These are phyloP conservation scores for Microplitis deprimator DNA, from an alignment of 2,888 invertebrate species.

Conservation along the genomic window DNA sequence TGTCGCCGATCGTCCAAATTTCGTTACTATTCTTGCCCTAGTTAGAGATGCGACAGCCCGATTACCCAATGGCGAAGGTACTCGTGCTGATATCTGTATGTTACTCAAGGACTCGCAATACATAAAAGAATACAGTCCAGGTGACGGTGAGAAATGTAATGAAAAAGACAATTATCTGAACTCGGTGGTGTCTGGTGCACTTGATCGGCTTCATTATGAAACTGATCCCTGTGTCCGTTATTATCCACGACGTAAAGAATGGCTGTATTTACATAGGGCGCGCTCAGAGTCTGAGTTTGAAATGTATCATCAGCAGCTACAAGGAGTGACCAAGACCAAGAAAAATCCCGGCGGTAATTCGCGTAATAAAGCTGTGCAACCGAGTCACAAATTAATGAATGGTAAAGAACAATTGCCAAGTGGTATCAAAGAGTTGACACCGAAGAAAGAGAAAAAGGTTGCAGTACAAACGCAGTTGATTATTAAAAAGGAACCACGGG, in stretches of 20 bases:
- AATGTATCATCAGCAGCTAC: constrained; percentile 79
- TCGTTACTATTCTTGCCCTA: constrained; percentile 90
- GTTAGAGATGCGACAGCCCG: constrained; percentile 95
- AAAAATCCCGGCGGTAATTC: constrained; percentile 70
- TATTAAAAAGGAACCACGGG: constrained; percentile 51
- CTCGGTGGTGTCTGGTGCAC: constrained; percentile 89
- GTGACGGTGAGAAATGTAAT: constrained; percentile 52
- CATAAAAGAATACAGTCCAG: constrained; percentile 71
- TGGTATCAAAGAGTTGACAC: constrained; percentile 69
- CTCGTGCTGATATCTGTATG: constrained; percentile 91
- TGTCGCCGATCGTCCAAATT: constrained; percentile 87
- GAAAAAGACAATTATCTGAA: constrained; percentile 79
- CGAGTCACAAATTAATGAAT: constrained; percentile 64
- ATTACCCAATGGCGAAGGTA: constrained; percentile 95
- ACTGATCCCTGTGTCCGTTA: constrained; percentile 95
- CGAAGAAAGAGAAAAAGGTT: constrained; percentile 64
- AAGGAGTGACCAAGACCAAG: constrained; percentile 75
- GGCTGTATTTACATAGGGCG: constrained; percentile 94
- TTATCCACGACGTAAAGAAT: constrained; percentile 90
- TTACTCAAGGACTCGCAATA: constrained; percentile 85
- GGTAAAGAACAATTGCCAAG: constrained; percentile 72
- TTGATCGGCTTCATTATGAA: constrained; percentile 91
- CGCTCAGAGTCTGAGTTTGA: constrained; percentile 79
- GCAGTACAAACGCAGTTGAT: constrained; percentile 54
- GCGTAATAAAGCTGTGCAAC: constrained; percentile 63